phyloP scores from a whole-genome alignment of 2,888 invertebrate species.

The Eustalomyia histrio region DNA sequence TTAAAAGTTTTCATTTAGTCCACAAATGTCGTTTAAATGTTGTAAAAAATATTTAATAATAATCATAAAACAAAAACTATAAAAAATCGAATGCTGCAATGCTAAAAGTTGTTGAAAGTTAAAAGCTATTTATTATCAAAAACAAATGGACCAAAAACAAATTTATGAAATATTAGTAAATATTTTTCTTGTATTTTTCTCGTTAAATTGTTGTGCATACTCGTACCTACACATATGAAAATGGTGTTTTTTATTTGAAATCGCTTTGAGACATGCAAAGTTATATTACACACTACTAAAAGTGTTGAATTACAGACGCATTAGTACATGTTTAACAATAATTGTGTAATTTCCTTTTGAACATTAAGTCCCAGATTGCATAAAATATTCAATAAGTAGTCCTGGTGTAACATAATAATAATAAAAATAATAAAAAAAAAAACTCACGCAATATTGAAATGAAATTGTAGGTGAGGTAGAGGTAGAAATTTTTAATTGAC shows the following conservation, averaged over 20 bases:
- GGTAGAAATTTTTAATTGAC: no score
- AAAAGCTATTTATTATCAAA: not conserved
- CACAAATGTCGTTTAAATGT: no score
- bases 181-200: not conserved
- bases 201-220: not conserved
- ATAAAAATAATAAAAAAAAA: not conserved
- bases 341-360: slow-evolving; percentile 61
- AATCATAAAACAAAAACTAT: not conserved
- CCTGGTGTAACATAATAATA: not conserved
- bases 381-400: not conserved
- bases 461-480: not conserved
- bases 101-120: slow-evolving; percentile 31
- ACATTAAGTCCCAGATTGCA: slow-evolving; percentile 1
- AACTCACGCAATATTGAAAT: slow-evolving; percentile 1
- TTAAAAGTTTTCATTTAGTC: no score
- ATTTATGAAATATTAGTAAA: not conserved
- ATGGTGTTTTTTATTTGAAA: slow-evolving; percentile 42
- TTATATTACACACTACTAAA: not conserved
- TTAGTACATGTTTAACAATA: slow-evolving; percentile 52
- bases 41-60: no score
- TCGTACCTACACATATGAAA: not conserved
- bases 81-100: not conserved
- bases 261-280: slow-evolving; percentile 42
- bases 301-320: slow-evolving; percentile 7
- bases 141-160: not conserved